Base-by-base conservation (phyloP, 1,140 invertebrate species). In the Hormaphis cornu region DNA sequence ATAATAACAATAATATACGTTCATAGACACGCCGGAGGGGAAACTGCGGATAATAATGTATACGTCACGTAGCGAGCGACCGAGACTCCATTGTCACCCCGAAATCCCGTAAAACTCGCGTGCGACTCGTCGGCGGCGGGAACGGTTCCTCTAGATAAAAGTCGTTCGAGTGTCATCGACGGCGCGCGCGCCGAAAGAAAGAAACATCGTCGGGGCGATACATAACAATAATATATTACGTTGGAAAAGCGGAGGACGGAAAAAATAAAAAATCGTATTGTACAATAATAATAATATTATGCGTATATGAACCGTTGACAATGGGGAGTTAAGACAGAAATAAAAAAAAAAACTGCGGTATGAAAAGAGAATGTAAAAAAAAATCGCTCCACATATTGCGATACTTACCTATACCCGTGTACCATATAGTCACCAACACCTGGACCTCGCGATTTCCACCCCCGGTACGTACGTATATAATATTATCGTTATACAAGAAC, bases 91-190 rank as follows among this genome's bases (percentile, higher is more conserved):
- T 66, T 66, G 61, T 66, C 61, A 66, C 61, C 42, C 61, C 40
- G 44, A 50, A 66, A 50, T 66, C 61, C 61, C 28, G 35, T 63
- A 63, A 30, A 30, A 48, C 46, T 7, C 18, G 22, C 18, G 18
- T 5, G 18, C 46, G 46, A 22, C 7, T 10, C n/a, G n/a, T n/a
- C n/a, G 22, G 37, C 12, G 20, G 3, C 14, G 18, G 48, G 18
- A 66, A 66, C 48, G 61, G 44, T 66, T 66, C 44, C 16, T 42
- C 44, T 66, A 44, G 12, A n/a, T 66, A 66, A 66, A 66, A 66
- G 61, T 66, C 61, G 61, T 66, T 66, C 61, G 44, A 66, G 61
- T 66, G 61, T 66, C 61, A 66, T 66, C 61, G 61, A 66, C 61
- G 61, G 61, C 40, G 42, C 42, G 42, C n/a, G n/a, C n/a, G n/a